Evolutionary conservation across 2,113 vertebrate genomes (phyloP).

Genomic region (Catharus bicknelli): DNA sequence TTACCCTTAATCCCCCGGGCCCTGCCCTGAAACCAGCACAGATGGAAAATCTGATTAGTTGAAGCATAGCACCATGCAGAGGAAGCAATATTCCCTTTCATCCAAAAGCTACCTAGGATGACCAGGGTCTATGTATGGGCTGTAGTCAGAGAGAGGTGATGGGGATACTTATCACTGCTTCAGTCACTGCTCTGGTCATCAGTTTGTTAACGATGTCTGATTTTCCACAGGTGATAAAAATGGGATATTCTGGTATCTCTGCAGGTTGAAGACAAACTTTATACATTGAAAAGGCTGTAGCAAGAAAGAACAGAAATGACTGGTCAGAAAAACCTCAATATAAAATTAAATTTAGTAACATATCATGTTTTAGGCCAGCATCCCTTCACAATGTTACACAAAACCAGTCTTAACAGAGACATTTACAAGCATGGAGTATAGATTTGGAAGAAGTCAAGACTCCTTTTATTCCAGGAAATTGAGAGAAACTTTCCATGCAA

Average conservation of each 20-base stretch:
- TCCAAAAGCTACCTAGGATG: neutral
- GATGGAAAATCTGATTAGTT: neutral
- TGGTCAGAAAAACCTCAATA: neutral
- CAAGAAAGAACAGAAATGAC: neutral
- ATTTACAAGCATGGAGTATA: slow-evolving; percentile 28
- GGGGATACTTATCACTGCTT: neutral
- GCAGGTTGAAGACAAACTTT: neutral
- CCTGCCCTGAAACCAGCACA: neutral
- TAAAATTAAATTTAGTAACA: neutral
- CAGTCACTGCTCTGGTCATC: neutral
- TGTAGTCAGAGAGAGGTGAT: neutral
- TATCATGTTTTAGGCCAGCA: neutral
- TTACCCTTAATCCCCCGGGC: neutral
- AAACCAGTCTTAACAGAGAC: neutral
- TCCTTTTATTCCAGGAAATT: slow-evolving; percentile 51
- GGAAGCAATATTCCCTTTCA: neutral
- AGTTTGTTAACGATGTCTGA: neutral
- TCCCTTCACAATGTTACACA: neutral
- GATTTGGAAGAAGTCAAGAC: slow-evolving; percentile 1
- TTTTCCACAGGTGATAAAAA: neutral
- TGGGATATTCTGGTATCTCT: neutral
- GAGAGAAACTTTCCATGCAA: neutral
- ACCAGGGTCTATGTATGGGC: neutral
- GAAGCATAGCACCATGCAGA: neutral
- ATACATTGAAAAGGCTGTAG: neutral